phyloP scores from a whole-genome alignment of 2,113 vertebrate species.

The Pygoscelis adeliae region DNA sequence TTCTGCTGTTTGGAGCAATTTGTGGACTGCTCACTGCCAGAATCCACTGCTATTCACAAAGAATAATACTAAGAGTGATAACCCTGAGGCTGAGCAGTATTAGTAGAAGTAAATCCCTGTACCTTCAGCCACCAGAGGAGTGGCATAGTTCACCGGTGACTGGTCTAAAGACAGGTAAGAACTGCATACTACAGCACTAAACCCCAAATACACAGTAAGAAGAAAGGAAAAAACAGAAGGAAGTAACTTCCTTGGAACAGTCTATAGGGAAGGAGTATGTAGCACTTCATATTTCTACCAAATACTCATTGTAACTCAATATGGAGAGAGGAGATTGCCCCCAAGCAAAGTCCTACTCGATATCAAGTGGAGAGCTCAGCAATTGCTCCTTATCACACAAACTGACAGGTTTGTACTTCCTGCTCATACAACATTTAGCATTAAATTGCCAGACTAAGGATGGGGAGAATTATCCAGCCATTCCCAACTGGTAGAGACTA shows the following conservation, averaged over 20 bases:
- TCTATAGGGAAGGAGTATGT: not conserved
- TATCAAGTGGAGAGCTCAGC: not conserved
- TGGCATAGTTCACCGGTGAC: not conserved
- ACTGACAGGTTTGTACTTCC: not conserved
- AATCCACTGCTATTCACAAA: not conserved
- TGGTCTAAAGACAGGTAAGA: not conserved
- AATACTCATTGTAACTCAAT: not conserved
- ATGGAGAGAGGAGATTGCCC: not conserved
- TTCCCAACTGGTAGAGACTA: not conserved
- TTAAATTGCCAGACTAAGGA: not conserved
- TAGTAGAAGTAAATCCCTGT: not conserved
- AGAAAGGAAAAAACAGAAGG: not conserved
- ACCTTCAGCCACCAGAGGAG: not conserved
- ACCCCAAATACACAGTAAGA: not conserved
- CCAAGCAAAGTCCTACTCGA: not conserved
- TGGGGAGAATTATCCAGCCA: not conserved
- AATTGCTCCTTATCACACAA: not conserved
- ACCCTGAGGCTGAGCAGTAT: not conserved
- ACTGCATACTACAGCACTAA: not conserved
- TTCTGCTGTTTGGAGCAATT: not conserved
- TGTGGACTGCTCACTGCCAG: not conserved
- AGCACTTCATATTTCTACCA: not conserved
- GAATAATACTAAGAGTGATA: not conserved
- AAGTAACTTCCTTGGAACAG: not conserved
- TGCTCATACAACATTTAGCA: not conserved